Evolutionary conservation across 2,797 vertebrate genomes (phyloP).

Genomic region (Hippocampus kuda): DNA sequence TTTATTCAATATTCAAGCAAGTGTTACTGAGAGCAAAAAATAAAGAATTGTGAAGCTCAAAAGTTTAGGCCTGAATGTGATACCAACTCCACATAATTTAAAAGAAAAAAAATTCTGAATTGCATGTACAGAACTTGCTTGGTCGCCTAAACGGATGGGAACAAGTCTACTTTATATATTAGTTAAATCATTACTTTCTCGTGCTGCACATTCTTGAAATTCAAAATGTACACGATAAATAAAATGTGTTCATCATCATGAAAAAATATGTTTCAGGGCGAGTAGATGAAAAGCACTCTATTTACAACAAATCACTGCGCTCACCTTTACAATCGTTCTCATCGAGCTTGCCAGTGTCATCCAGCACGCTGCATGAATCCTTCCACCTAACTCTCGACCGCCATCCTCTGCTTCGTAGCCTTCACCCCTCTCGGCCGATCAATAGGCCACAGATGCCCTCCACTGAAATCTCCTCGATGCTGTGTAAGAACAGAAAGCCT

Average conservation of each 20-base stretch:
- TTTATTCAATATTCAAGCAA: neutral
- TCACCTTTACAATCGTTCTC: neutral
- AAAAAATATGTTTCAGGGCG: neutral
- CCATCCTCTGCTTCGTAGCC: constrained; percentile 41
- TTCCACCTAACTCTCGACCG: constrained; percentile 18
- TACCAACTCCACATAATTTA: neutral
- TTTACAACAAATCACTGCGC: constrained; percentile 10
- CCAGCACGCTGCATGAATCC: constrained; percentile 30
- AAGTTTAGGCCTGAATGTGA: neutral
- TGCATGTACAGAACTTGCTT: too few species aligned
- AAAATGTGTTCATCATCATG: neutral
- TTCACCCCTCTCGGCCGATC: constrained; percentile 57
- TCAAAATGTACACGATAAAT: too few species aligned
- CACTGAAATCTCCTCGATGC: constrained; percentile 57
- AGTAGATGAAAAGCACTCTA: constrained; percentile 4
- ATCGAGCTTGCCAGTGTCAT: constrained; percentile 17
- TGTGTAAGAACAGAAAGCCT: constrained; percentile 51
- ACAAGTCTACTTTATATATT: too few species aligned
- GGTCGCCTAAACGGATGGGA: too few species aligned
- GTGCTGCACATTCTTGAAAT: too few species aligned
- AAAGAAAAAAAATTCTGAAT: too few species aligned
- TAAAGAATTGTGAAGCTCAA: neutral
- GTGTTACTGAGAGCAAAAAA: neutral
- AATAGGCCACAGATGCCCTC: constrained; percentile 61
- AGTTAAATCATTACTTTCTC: neutral